Conservation (phyloP, 2,113 vertebrate species). For the Cercocebus atys region DNA sequence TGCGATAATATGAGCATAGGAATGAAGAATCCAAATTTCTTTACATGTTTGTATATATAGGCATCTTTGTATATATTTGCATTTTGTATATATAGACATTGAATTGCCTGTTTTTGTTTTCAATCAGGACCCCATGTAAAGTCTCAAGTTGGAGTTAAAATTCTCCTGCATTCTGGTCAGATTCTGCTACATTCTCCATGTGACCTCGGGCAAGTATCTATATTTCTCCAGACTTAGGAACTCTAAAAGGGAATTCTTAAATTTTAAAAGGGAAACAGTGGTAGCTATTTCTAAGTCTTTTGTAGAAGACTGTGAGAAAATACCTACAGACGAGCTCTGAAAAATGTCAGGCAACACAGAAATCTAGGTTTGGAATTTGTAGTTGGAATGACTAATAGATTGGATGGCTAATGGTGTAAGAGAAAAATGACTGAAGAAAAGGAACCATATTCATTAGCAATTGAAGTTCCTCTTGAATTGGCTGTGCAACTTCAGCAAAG, state of each 20-base stretch:
- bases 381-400: neutral
- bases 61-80: neutral
- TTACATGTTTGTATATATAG: neutral
- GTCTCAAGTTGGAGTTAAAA: neutral
- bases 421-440: neutral
- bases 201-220: neutral
- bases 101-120: neutral
- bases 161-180: neutral
- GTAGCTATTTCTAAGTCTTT: neutral
- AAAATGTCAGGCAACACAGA: neutral
- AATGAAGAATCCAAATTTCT: neutral
- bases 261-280: neutral
- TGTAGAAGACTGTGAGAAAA: neutral
- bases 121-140: neutral
- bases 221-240: neutral
- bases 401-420: neutral
- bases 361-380: neutral
- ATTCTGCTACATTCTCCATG: neutral
- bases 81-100: neutral
- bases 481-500: slow-evolving; percentile 5
- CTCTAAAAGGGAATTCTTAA: neutral
- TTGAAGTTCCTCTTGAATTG: neutral
- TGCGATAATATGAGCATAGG: neutral
- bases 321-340: accelerated
- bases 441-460: neutral